Evolutionary conservation across 2,113 vertebrate genomes (phyloP).

Genomic region (Oceanodroma tethys): DNA sequence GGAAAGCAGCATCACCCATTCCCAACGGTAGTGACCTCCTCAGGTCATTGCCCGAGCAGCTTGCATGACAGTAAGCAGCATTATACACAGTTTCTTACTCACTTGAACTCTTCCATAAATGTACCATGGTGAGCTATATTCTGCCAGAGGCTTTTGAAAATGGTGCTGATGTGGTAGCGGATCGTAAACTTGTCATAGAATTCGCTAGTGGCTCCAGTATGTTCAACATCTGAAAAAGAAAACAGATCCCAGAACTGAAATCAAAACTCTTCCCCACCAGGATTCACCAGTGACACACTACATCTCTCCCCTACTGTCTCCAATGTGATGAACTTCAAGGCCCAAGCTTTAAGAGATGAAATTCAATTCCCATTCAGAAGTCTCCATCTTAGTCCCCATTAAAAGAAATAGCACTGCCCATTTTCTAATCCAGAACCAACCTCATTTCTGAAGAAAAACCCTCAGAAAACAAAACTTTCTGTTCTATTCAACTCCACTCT

Average conservation of each 20-base stretch:
- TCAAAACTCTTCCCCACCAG: neutral
- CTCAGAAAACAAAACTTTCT: neutral
- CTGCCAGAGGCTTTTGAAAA: conserved; percentile 99
- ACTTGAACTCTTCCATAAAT: conserved; percentile 99
- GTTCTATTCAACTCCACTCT: neutral
- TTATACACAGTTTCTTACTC: conserved; percentile 62
- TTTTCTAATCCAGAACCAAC: neutral
- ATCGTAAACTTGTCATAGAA: conserved; percentile 99
- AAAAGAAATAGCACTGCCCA: neutral
- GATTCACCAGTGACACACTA: neutral
- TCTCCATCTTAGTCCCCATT: neutral
- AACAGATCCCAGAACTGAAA: neutral
- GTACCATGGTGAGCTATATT: conserved; percentile 97
- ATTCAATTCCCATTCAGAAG: neutral
- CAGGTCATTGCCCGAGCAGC: neutral
- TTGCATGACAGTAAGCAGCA: neutral
- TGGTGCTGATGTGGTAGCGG: conserved; percentile 98
- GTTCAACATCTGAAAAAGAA: conserved; percentile 87
- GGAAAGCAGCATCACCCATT: neutral
- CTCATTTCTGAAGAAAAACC: neutral
- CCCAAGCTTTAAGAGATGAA: neutral
- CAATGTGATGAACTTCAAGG: neutral
- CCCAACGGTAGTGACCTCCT: neutral
- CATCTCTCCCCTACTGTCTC: neutral
- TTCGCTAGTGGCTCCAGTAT: conserved; percentile 96